Evolutionary conservation across 2,888 invertebrate genomes (phyloP).

Genomic region (Gordius sp.): DNA sequence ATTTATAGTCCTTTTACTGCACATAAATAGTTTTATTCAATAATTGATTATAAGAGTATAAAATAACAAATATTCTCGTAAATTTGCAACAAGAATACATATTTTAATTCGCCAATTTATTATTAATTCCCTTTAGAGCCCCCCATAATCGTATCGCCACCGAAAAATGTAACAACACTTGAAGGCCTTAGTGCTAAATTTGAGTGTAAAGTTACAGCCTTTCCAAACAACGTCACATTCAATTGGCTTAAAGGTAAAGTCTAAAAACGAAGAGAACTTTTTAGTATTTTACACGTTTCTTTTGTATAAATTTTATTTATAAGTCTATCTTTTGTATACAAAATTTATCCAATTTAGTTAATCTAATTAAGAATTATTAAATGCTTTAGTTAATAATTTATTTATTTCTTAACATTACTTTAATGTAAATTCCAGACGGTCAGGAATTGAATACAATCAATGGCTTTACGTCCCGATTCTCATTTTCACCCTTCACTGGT

Average conservation of each 20-base stretch:
- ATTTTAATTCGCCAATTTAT: too few relatives aligned
- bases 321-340: not conserved
- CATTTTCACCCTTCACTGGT: not conserved
- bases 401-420: not conserved
- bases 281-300: too few relatives aligned
- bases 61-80: too few relatives aligned
- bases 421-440: conserved; percentile 6
- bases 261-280: too few relatives aligned
- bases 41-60: too few relatives aligned
- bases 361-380: not conserved
- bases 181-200: conserved; percentile 12
- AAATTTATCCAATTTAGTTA: not conserved
- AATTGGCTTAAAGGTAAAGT: conserved; percentile 9
- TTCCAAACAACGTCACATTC: conserved; percentile 12
- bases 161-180: not conserved
- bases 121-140: not conserved
- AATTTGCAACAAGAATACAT: too few relatives aligned
- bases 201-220: not conserved
- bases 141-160: not conserved
- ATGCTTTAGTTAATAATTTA: not conserved
- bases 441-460: not conserved
- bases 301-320: too few relatives aligned
- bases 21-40: too few relatives aligned
- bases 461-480: not conserved
- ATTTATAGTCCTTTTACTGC: too few relatives aligned